Conservation (phyloP, 1,140 invertebrate species). For the Drosophila melanogaster region Release_6_plus_ISO1_MT NT_033777.3:28080001-28080500, state of each 20-base stretch:
- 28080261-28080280: constrained; percentile 73
- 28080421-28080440: constrained; percentile 23
- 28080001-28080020: constrained; percentile 55
- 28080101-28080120: constrained; percentile 54
- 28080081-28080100: constrained; percentile 68
- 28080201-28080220: constrained; percentile 76
- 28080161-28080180: constrained; percentile 68
- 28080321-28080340: constrained; percentile 57
- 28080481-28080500: constrained; percentile 83
- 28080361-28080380: constrained; percentile 42
- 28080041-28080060: constrained; percentile 79
- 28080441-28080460: constrained; percentile 72
- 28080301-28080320: neutral
- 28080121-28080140: constrained; percentile 73
- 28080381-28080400: constrained; percentile 44
- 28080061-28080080: constrained; percentile 79
- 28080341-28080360: constrained; percentile 58
- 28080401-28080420: constrained; percentile 69
- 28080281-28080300: constrained; percentile 27
- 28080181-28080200: constrained; percentile 64
- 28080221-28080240: constrained; percentile 79
- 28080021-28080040: constrained; percentile 82
- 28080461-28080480: constrained; percentile 72
- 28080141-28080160: constrained; percentile 81
- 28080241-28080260: constrained; percentile 82